Percentiles rank a stretch among this genome's conserved stretches.
Conservation (phyloP, 2,113 vertebrate genomes). For the Corvus hawaiiensis region DNA sequence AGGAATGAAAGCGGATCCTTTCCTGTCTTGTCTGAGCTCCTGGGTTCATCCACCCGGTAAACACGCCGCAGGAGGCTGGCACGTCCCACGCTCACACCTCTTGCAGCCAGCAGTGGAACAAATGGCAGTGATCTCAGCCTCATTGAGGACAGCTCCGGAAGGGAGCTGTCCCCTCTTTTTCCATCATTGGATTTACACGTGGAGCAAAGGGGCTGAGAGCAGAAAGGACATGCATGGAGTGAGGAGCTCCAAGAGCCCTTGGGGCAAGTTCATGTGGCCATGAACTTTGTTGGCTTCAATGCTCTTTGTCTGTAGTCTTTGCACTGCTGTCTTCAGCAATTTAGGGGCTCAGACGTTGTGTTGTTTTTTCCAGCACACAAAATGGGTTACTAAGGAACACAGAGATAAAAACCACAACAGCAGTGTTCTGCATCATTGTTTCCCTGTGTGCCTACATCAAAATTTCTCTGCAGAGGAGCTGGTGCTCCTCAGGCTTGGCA, state of each 20-base stretch:
- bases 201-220: not conserved
- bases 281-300: not conserved
- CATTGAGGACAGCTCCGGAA: accelerated
- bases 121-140: not conserved
- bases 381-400: not conserved
- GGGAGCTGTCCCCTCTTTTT: not conserved
- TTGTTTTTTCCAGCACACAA: not conserved
- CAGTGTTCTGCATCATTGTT: not conserved
- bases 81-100: not conserved
- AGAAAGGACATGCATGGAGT: not conserved
- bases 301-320: not conserved
- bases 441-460: not conserved
- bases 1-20: not conserved
- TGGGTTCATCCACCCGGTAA: not conserved
- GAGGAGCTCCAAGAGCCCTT: not conserved
- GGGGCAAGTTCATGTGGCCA: not conserved
- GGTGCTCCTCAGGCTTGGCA: not conserved
- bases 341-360: not conserved
- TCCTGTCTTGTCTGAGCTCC: conserved; percentile 25
- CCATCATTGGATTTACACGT: not conserved
- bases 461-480: not conserved
- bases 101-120: not conserved
- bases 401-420: not conserved
- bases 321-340: not conserved
- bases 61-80: not conserved